phyloP scores from a whole-genome alignment of 2,797 vertebrate species.

The Cephalopachus bancanus region DNA sequence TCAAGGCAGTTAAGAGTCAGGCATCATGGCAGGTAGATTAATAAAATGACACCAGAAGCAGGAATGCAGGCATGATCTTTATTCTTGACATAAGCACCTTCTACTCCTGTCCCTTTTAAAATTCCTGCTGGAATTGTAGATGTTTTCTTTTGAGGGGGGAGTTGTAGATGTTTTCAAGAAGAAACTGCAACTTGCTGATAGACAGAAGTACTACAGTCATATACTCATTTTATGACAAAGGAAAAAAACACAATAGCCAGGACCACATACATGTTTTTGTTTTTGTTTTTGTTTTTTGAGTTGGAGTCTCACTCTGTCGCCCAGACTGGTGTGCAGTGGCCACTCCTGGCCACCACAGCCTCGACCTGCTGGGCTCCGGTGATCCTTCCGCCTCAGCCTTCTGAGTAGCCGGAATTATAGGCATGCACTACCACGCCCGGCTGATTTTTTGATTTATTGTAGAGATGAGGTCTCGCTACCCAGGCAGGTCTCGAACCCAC shows the following conservation, averaged over 20 bases:
- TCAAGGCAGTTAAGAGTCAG: background rate
- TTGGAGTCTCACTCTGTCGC: too few species aligned
- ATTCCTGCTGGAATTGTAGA: background rate
- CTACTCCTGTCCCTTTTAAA: background rate
- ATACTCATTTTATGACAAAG: background rate
- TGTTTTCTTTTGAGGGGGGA: background rate
- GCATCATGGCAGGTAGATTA: background rate
- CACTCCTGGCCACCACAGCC: too few species aligned
- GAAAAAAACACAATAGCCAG: background rate
- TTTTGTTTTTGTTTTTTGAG: too few species aligned
- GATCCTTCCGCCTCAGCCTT: too few species aligned
- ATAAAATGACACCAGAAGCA: background rate
- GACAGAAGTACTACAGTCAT: background rate
- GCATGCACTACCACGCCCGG: too few species aligned
- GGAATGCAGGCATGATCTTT: background rate
- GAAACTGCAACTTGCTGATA: background rate
- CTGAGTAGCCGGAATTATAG: too few species aligned
- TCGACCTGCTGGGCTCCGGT: too few species aligned
- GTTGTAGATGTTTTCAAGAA: background rate
- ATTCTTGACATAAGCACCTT: constrained; percentile 12
- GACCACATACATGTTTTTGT: background rate
- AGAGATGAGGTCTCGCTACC: too few species aligned
- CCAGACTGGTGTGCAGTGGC: too few species aligned
- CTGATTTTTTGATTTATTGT: too few species aligned
- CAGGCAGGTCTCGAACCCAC: too few species aligned